A percentile compares a stretch with the other conserved stretches of the same genome.
phyloP scores from a whole-genome alignment of 2,797 vertebrate genomes.

The Xiphophorus birchmanni region DNA sequence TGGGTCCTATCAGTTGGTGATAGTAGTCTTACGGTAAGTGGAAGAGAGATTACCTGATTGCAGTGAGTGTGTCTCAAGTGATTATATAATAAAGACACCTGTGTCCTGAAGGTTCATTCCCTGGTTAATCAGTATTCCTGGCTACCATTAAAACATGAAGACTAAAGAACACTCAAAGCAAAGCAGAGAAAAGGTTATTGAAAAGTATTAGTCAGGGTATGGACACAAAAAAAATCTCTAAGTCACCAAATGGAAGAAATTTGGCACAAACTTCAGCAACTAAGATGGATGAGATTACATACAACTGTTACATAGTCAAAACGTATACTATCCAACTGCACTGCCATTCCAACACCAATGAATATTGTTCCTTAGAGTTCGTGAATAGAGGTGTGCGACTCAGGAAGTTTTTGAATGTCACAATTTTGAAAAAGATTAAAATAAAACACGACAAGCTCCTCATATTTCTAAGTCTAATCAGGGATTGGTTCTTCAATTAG shows the following conservation, averaged over 20 bases:
- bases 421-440: slow-evolving; percentile 91
- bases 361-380: slow-evolving; percentile 82
- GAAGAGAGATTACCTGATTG: background rate
- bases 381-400: slow-evolving; percentile 77
- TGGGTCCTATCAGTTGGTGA: background rate
- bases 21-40: background rate
- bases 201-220: background rate
- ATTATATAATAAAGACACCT: no score
- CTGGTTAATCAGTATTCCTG: no score
- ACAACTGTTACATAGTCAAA: background rate
- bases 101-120: no score
- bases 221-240: background rate
- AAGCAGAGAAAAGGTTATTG: background rate
- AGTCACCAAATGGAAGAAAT: background rate
- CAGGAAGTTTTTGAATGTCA: slow-evolving; percentile 78
- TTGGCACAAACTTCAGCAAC: background rate
- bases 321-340: background rate
- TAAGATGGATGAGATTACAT: background rate
- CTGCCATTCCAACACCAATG: background rate
- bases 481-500: no score
- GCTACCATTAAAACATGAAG: no score
- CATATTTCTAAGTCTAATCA: slow-evolving; percentile 12
- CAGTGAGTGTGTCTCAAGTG: no score
- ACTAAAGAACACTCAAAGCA: no score
- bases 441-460: slow-evolving; percentile 88